Evolutionary conservation across 2,888 invertebrate species (phyloP).

Genomic region (Leptopilina syphax): DNA sequence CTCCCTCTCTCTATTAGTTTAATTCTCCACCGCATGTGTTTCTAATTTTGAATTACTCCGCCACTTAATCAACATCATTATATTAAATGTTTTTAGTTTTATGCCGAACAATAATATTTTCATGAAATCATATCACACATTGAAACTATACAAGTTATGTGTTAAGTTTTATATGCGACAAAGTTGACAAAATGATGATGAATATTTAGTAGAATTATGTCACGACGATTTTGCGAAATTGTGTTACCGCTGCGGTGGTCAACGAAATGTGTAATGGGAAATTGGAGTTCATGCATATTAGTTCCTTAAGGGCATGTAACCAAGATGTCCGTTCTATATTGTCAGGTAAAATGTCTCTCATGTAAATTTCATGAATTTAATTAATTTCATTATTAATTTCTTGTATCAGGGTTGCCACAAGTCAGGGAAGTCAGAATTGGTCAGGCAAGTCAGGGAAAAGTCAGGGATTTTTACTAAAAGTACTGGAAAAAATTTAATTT

Average conservation of each 20-base stretch:
- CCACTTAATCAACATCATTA: not conserved
- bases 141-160: not conserved
- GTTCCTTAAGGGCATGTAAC: not conserved
- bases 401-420: not conserved
- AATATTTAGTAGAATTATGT: constrained; percentile 12
- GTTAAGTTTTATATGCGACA: not conserved
- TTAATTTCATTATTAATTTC: not conserved
- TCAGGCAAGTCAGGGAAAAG: too few relatives aligned
- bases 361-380: too few relatives aligned
- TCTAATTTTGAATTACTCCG: constrained; percentile 17
- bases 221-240: constrained; percentile 21
- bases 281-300: constrained; percentile 17
- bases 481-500: too few relatives aligned
- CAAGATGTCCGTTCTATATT: not conserved
- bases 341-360: not conserved
- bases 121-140: not conserved
- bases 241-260: not conserved
- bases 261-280: constrained; percentile 26
- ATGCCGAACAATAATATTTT: not conserved
- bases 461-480: too few relatives aligned
- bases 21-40: not conserved
- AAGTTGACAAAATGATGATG: constrained; percentile 18
- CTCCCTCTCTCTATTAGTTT: not conserved
- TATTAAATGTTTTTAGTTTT: constrained; percentile 1
- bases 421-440: too few relatives aligned